Evolutionary conservation across 2,797 vertebrate genomes (phyloP), one percentile per base, ranked within the genome.

Genomic region (Pangasius sanitwongsei): DNA sequence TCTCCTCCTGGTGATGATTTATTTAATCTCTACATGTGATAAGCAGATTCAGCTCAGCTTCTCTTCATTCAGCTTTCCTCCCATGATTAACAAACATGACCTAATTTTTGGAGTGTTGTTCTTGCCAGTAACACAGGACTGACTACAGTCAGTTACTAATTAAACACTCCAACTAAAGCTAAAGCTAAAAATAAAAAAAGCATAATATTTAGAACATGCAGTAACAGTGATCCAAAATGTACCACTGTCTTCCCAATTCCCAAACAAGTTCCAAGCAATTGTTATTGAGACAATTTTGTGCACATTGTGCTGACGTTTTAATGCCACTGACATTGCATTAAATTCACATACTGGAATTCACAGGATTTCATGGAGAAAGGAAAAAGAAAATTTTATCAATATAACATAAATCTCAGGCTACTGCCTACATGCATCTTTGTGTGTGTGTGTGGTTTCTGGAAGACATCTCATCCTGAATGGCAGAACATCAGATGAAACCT

Each of bases 221-320:
- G 12, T 11, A 16, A 77, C 41, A 87, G 77, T 87, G 86, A 78
- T 90, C 86, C 72, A 48, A 61, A 61, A 61, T 61, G 59, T 4
- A 4, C 9, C 25, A 65, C n/a, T n/a, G 63, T 12, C 25, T 65
- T 65, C 59, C 23, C 20, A 25, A 2, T 25, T 25, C 23, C 20
- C 20, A 61, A 61, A 61, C 59, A 61, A 61, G 59, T 8, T 61
- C 59, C 25, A n/a, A n/a, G 8, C 9, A 28, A 23, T 20, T 59
- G 57, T 20, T 18, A 59, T 59, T 59, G 63, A 28, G 25, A 63
- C 7, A 7, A 63, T 20, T 59, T 18, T 59, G 57, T 23, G 57
- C 57, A 59, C 57, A 20, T 20, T 59, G 57, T 59, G 57, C 4
- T 59, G 20, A 59, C 7, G 6, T 61, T 23, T 61, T 61, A 61